These are phyloP conservation scores for Heliopora coerulea DNA, from an alignment of 92 coral and sea anemone genomes.

Conservation along the genomic window DNA sequence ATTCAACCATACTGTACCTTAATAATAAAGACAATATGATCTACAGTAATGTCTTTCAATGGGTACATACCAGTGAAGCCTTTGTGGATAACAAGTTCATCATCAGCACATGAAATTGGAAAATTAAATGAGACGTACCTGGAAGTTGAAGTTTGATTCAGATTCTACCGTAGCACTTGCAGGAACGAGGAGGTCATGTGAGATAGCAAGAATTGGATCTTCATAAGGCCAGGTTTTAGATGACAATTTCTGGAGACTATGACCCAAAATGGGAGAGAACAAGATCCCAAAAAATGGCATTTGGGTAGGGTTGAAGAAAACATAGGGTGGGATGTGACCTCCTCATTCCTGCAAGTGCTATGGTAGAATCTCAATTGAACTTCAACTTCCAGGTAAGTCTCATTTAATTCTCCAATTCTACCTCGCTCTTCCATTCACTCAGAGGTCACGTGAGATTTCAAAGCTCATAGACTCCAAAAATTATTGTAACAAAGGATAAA, in stretches of 20 bases:
- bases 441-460: constrained; percentile 69
- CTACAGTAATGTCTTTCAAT: no score
- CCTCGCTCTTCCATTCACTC: constrained; percentile 72
- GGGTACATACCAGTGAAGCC: no score
- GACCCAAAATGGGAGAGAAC: no score
- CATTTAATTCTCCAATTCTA: constrained; percentile 58
- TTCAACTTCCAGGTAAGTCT: constrained; percentile 47
- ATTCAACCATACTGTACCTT: no score
- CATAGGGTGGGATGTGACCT: constrained; percentile 55
- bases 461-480: constrained; percentile 54
- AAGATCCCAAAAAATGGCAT: background rate
- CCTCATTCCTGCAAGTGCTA: constrained; percentile 62
- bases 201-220: constrained; percentile 51
- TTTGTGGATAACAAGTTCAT: no score
- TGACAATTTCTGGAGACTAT: background rate
- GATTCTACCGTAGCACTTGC: constrained; percentile 67
- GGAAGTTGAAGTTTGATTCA: constrained; percentile 62
- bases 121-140: constrained; percentile 47
- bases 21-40: no score
- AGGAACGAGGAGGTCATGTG: constrained; percentile 61
- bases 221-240: constrained; percentile 52
- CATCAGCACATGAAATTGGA: no score
- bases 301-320: background rate
- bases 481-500: no score
- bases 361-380: constrained; percentile 72